These are phyloP conservation scores for Oxyruncus cristatus DNA, from an alignment of 2,113 vertebrate species.

Conservation along the genomic window DNA sequence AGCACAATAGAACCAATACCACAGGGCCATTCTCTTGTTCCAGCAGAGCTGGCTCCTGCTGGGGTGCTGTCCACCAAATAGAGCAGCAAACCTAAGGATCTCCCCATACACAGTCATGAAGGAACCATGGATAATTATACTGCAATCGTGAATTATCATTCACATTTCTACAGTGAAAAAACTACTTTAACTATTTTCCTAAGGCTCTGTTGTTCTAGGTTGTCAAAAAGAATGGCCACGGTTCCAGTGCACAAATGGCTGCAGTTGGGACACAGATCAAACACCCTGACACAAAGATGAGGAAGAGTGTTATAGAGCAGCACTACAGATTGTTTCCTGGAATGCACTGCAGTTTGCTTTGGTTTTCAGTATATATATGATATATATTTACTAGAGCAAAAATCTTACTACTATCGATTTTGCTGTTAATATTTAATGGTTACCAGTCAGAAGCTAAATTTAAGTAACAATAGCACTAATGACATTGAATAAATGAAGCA, in stretches of 20 bases:
- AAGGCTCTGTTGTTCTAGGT: not conserved
- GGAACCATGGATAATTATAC: not conserved
- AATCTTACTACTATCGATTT: slow-evolving; percentile 37
- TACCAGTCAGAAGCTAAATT: slow-evolving; percentile 64
- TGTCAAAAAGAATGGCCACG: not conserved
- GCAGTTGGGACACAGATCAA: not conserved
- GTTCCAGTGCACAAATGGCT: not conserved
- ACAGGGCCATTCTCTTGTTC: not conserved
- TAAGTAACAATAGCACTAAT: slow-evolving; percentile 44
- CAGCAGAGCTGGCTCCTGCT: not conserved
- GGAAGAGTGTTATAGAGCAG: not conserved
- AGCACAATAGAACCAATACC: not conserved
- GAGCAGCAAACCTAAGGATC: not conserved
- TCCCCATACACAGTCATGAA: not conserved
- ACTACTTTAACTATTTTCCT: not conserved
- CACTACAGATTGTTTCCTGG: slow-evolving; percentile 53
- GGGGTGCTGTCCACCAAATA: not conserved
- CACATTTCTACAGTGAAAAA: not conserved
- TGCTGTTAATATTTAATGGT: slow-evolving; percentile 43
- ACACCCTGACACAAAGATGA: not conserved
- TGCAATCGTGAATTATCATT: not conserved
- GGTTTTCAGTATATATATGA: slow-evolving; percentile 29
- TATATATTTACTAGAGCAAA: slow-evolving; percentile 57
- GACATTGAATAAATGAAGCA: slow-evolving; percentile 43
- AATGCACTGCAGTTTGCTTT: slow-evolving; percentile 33